phyloP scores from a whole-genome alignment of 2,797 vertebrate genomes.

The Gallinago solitaria region DNA sequence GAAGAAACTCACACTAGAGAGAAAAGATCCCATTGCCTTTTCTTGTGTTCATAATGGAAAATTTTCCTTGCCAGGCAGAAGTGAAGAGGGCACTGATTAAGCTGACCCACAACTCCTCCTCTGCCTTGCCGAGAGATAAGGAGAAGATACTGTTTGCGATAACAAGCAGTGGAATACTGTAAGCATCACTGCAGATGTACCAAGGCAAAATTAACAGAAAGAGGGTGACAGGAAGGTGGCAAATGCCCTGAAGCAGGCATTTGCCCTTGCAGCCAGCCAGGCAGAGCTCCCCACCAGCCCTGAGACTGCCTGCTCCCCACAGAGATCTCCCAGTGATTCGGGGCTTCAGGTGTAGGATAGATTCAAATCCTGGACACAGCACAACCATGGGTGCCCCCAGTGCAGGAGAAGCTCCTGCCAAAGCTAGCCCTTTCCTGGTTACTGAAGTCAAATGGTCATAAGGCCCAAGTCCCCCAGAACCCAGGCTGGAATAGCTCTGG shows the following conservation, averaged over 20 bases:
- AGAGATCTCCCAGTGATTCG: background rate
- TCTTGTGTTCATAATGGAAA: background rate
- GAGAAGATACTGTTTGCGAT: background rate
- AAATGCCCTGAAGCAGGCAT: background rate
- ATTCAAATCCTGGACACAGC: background rate
- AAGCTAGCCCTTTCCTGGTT: background rate
- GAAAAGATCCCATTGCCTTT: background rate
- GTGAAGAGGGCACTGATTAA: background rate
- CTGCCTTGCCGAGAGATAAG: background rate
- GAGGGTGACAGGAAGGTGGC: background rate
- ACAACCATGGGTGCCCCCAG: rapidly evolving
- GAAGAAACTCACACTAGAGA: background rate
- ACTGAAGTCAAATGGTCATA: background rate
- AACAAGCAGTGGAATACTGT: background rate
- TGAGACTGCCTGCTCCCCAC: background rate
- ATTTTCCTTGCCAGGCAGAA: background rate
- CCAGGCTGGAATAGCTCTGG: too few species aligned
- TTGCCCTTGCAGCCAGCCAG: background rate
- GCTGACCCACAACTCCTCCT: background rate
- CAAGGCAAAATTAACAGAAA: background rate
- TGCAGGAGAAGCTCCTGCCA: background rate
- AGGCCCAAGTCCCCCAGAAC: background rate
- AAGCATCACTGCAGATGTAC: background rate
- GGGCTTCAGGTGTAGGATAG: background rate
- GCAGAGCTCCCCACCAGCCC: background rate